Evolutionary conservation across 2,888 invertebrate species (phyloP).

Genomic region (Patella pellucida): DNA sequence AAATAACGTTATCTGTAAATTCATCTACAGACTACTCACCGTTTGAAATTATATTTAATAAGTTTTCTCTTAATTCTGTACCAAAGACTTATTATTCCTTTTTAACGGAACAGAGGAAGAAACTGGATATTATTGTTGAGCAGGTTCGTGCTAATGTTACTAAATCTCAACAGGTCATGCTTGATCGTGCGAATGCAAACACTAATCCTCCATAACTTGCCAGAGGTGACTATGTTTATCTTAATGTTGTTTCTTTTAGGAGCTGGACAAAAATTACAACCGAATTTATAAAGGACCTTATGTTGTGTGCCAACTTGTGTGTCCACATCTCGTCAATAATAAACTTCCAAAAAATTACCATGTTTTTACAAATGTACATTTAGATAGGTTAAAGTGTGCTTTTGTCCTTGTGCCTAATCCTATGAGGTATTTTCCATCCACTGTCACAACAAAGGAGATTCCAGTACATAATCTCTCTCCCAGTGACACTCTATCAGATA

Average conservation of each 20-base stretch:
- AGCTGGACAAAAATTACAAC: constrained; percentile 2
- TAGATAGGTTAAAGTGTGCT: constrained; percentile 10
- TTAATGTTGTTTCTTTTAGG: neutral
- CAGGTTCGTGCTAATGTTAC: neutral
- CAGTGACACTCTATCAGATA: too few species aligned
- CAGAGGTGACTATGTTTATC: constrained; percentile 16
- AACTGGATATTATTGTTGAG: too few species aligned
- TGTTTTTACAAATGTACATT: neutral
- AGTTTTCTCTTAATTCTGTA: neutral
- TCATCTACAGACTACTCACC: too few species aligned
- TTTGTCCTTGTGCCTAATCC: constrained; percentile 3
- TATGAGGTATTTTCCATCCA: neutral
- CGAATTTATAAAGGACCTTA: neutral
- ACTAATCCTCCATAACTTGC: neutral
- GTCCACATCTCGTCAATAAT: neutral
- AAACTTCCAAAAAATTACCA: neutral
- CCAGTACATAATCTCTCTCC: too few species aligned
- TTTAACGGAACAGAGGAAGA: neutral
- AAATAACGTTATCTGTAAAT: too few species aligned
- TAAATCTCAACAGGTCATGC: neutral
- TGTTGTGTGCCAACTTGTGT: neutral
- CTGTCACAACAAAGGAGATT: neutral
- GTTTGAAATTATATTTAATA: too few species aligned
- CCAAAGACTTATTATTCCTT: neutral
- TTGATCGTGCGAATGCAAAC: constrained; percentile 10